phyloP scores from a whole-genome alignment of 2,797 vertebrate species.

The Clarias fuscus region DNA sequence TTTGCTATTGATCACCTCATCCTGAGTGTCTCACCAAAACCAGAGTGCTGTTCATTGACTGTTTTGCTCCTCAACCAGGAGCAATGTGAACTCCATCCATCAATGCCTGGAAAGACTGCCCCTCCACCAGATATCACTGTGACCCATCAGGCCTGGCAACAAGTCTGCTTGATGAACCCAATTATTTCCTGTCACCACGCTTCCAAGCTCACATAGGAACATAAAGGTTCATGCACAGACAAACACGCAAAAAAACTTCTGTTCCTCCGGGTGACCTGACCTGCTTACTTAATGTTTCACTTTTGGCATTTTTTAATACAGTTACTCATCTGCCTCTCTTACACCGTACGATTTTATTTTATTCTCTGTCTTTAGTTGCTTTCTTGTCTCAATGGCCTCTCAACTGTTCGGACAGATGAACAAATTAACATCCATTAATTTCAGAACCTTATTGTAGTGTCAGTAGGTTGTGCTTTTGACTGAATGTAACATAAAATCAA shows the following conservation, averaged over 20 bases:
- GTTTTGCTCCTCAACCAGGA: conserved; percentile 40
- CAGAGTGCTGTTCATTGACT: conserved; percentile 37
- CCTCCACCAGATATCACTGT: conserved; percentile 49
- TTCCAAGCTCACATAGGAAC: conserved; percentile 36
- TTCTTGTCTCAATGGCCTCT: not conserved
- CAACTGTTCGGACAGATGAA: not conserved
- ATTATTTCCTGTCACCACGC: conserved; percentile 55
- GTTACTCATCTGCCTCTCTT: not conserved
- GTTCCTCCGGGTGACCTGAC: conserved; percentile 20
- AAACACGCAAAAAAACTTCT: conserved; percentile 28
- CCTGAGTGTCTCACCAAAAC: conserved; percentile 35
- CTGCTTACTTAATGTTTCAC: conserved; percentile 44
- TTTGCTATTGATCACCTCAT: conserved; percentile 46
- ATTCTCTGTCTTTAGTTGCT: conserved; percentile 12
- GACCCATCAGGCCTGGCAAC: conserved; percentile 55
- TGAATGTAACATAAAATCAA: not conserved
- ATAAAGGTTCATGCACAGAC: conserved; percentile 41
- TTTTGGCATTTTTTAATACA: not conserved
- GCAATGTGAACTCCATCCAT: conserved; percentile 50
- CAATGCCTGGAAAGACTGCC: conserved; percentile 48
- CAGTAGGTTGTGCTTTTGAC: too few species aligned
- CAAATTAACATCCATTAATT: not conserved
- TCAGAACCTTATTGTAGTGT: not conserved
- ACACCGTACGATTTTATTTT: not conserved
- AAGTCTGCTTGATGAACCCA: conserved; percentile 59